Evolutionary conservation across 2,113 vertebrate species (phyloP), one percentile per base, ranked within the genome.

Genomic region (Psettodes erumei): DNA sequence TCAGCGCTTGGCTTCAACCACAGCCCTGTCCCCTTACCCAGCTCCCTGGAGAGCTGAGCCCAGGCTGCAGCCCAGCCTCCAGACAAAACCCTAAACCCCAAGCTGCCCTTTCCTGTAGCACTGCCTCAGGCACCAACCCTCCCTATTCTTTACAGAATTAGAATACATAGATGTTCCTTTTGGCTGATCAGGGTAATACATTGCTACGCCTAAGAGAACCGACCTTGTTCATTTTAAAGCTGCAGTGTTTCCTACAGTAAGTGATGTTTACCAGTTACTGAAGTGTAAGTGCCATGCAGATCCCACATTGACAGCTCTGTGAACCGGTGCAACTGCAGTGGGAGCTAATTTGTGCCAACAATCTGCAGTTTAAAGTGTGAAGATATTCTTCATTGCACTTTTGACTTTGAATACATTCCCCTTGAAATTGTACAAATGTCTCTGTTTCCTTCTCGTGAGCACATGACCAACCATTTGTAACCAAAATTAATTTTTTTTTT

Each of bases 11-110:
- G 76, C 69, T 47, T 74, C 56, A 43, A 32, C 60, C 63, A 16
- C 70, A 82, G 68, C 81, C 77, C 37, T 32, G 70, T 69, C 71
- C 76, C 51, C 50, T 53, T 53, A 56, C 56, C 61, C 71, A 35
- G 51, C 53, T 88, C 87, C 84, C 84, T 32, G 23, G 86, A 87
- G 88, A 87, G 55, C 68, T n/a, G n/a, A n/a, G n/a, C n/a, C n/a
- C n/a, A n/a, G n/a, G n/a, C 81, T 27, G n/a, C 66, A 8, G 75
- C 58, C 59, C 48, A 69, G 79, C 58, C 71, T 53, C 43, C n/a
- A 64, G 42, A 72, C 79, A 68, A 70, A 86, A 80, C 67, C 56
- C 32, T 48, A 73, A 56, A 62, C 48, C 80, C 71, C 73, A 81
- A 87, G 80, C 86, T 82, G 78, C 71, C 70, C 50, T 48, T 71